Evolutionary conservation across 2,113 vertebrate genomes (phyloP).

Genomic region (Prunella fulvescens): DNA sequence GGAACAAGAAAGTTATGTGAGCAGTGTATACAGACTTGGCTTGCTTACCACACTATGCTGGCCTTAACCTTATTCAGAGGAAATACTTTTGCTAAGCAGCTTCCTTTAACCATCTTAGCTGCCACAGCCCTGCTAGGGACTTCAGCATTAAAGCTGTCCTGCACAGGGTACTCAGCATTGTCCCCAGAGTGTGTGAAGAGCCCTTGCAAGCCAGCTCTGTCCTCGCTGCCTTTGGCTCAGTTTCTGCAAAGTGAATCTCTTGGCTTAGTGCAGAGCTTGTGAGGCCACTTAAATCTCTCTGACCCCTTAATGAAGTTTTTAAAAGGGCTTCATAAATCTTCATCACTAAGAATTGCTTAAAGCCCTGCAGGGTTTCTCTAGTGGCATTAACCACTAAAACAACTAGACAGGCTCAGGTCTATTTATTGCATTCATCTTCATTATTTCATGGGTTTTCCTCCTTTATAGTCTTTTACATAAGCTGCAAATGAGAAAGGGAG

Average conservation of each 20-base stretch:
- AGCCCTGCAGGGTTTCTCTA: constrained; percentile 1
- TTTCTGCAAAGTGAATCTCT: constrained; percentile 25
- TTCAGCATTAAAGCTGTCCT: neutral
- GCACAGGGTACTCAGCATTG: neutral
- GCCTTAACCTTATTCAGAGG: neutral
- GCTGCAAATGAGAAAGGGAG: neutral
- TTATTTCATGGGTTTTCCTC: neutral
- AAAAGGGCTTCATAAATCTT: constrained; percentile 55
- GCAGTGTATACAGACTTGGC: neutral
- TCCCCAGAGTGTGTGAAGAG: neutral
- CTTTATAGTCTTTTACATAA: neutral
- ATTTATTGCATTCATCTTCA: constrained; percentile 39
- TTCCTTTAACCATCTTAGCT: neutral
- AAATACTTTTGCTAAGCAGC: neutral
- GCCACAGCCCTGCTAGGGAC: neutral
- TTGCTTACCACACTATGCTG: neutral
- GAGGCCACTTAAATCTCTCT: constrained; percentile 30
- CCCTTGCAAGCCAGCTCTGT: neutral
- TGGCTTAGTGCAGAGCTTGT: neutral
- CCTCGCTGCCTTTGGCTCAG: neutral
- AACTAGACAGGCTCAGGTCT: constrained; percentile 2
- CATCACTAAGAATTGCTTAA: neutral
- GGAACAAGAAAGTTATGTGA: neutral
- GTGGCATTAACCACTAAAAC: constrained; percentile 4
- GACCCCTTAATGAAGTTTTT: constrained; percentile 45